A percentile compares a stretch with the other conserved stretches of the same genome.
Conservation (phyloP, 2,888 invertebrate species). For the Drosophila fungiperda region DNA sequence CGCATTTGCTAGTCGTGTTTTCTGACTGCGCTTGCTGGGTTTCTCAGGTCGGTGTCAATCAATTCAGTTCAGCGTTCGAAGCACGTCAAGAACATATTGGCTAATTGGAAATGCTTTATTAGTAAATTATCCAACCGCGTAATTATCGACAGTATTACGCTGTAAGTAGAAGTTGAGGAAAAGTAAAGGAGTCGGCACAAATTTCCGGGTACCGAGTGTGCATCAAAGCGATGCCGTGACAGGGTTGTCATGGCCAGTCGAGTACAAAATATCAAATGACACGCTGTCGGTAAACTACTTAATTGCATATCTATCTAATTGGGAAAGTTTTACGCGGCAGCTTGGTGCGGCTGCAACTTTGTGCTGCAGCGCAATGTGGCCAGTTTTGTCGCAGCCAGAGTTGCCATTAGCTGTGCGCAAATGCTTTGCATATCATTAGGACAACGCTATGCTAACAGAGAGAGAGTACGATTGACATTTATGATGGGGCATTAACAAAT, state of each 20-base stretch:
- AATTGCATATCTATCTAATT: constrained; percentile 83
- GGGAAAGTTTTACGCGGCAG: constrained; percentile 65
- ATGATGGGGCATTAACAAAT: constrained; percentile 36
- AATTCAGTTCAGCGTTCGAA: constrained; percentile 28
- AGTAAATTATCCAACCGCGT: constrained; percentile 37
- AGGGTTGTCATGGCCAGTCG: constrained; percentile 41
- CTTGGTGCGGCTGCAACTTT: constrained; percentile 18
- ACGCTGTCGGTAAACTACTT: constrained; percentile 80
- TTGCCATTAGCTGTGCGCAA: constrained; percentile 2
- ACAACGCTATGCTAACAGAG: constrained; percentile 24
- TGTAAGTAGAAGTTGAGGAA: constrained; percentile 1
- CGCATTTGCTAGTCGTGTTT: not conserved
- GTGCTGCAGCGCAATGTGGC: constrained; percentile 5
- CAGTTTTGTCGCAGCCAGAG: not conserved
- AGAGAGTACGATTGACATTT: constrained; percentile 18
- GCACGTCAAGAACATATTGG: constrained; percentile 51
- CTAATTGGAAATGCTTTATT: constrained; percentile 64
- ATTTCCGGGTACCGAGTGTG: constrained; percentile 42
- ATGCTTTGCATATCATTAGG: constrained; percentile 50
- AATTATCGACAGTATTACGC: constrained; percentile 7
- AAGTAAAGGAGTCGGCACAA: constrained; percentile 23
- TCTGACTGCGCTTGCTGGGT: not conserved
- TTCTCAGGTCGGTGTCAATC: constrained; percentile 42
- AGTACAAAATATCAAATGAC: constrained; percentile 61
- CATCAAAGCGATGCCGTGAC: constrained; percentile 31